Base-by-base conservation (phyloP, 2,113 vertebrate species). In the Hippopotamus amphibius region DNA sequence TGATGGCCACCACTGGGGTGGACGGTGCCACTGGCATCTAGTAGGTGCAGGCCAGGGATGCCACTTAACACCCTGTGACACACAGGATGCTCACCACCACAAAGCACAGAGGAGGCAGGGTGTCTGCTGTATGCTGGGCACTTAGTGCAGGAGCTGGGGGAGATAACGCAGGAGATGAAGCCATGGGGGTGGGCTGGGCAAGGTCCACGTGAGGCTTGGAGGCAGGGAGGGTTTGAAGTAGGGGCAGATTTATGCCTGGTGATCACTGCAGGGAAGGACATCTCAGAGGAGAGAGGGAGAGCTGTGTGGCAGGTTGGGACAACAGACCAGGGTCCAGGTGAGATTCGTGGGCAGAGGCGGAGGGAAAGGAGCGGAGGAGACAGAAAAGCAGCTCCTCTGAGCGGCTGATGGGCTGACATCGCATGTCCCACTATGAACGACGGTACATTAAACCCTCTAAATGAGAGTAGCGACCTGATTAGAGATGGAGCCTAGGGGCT, bases 401-500 rank as follows among this genome's bases (percentile, higher is more conserved):
- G 74, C 26, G 7, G 91, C 90, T 3, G 33, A 28, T 16, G 59
- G 83, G 55, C 37, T 69, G 71, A 48, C 46, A 3, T 0, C 1
- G 3, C 0, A 1, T 5, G 79, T 57, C 80, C 50, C 79, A 26
- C 69, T 74, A 2, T 2, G 55, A 90, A 92, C 50, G 79, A 63
- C 3, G 83, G 55, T 2, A n/a, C 50, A 53, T 76, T 89, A 71
- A 80, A 71, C 71, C 61, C 65, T 41, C 50, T 77, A 91, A 92
- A 80, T 61, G 87, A 84, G 86, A 88, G 63, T 3, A 76, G 83
- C 1, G 48, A 92, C 96, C 96, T 85, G 90, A 83, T 97, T 90
- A 76, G 90, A 84, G 82, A n/a, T 0, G 61, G 83, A 15, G 55
- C 57, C 22, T 0, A 5, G 66, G 71, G 57, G 26, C 50, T 59